phyloP scores from a whole-genome alignment of 2,888 invertebrate species.

The Spisula subtruncata region DNA sequence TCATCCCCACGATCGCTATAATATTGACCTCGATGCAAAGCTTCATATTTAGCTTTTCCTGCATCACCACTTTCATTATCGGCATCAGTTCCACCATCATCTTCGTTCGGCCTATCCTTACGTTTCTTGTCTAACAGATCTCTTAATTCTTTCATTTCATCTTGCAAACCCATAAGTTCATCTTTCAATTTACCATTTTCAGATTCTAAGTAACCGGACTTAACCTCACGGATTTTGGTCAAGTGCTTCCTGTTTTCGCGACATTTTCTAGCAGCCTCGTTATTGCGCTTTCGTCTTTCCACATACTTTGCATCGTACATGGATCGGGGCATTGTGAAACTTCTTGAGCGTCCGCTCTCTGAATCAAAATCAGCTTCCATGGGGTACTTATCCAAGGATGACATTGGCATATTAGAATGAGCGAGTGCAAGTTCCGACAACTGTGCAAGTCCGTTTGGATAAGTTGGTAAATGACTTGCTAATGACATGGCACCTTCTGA shows the following conservation, averaged over 20 bases:
- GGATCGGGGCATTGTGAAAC: slow-evolving; percentile 70
- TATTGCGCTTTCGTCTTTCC: slow-evolving; percentile 88
- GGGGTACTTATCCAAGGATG: slow-evolving; percentile 53
- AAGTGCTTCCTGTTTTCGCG: slow-evolving; percentile 88
- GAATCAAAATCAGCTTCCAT: slow-evolving; percentile 45
- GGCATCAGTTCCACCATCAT: background rate
- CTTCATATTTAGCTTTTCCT: background rate
- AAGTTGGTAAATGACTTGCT: slow-evolving; percentile 49
- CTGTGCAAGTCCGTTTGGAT: slow-evolving; percentile 82
- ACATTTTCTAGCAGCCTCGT: slow-evolving; percentile 88
- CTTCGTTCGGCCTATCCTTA: slow-evolving; percentile 39
- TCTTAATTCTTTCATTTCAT: slow-evolving; percentile 96
- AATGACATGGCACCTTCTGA: background rate
- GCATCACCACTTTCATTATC: background rate
- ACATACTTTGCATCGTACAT: slow-evolving; percentile 85
- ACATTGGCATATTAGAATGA: slow-evolving; percentile 75
- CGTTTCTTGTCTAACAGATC: slow-evolving; percentile 87
- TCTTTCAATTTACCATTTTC: slow-evolving; percentile 90
- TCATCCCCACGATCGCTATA: background rate
- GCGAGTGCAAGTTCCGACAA: slow-evolving; percentile 83
- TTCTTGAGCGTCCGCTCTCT: slow-evolving; percentile 49
- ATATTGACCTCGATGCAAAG: background rate
- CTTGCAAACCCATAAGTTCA: slow-evolving; percentile 95
- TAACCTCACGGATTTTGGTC: slow-evolving; percentile 87
- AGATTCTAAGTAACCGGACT: slow-evolving; percentile 86